Evolutionary conservation across 2,797 vertebrate genomes (phyloP).

Genomic region (Onychomys arenicola): DNA sequence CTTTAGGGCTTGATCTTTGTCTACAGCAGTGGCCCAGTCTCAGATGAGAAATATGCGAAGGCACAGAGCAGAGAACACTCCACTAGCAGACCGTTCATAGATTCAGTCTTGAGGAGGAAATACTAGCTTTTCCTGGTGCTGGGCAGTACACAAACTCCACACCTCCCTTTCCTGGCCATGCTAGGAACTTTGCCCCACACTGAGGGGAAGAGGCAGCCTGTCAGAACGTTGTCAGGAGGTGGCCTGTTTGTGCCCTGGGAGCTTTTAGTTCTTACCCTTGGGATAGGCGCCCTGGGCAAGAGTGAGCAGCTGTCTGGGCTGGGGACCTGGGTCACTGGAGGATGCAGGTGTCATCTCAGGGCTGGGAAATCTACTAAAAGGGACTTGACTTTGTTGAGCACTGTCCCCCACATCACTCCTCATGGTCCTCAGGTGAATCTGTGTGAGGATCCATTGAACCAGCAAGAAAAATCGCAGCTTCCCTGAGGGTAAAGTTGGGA

Average conservation of each 20-base stretch:
- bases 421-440: neutral
- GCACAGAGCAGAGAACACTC: neutral
- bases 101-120: neutral
- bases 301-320: neutral
- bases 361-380: neutral
- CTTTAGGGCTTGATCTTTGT: neutral
- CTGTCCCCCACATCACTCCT: rapidly evolving
- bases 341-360: neutral
- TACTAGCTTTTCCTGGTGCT: neutral
- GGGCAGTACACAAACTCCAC: neutral
- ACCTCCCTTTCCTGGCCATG: neutral
- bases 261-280: neutral
- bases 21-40: neutral
- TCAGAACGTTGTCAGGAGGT: too few relatives aligned
- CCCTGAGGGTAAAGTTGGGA: neutral
- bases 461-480: neutral
- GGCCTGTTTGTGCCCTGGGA: neutral
- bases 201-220: neutral
- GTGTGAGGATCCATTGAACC: neutral
- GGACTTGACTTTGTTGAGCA: too few relatives aligned
- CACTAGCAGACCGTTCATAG: neutral
- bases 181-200: neutral
- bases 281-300: neutral
- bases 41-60: neutral
- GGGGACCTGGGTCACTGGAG: rapidly evolving